These are phyloP conservation scores for Drosophila meridiana DNA, from an alignment of 2,888 invertebrate species.

Conservation along the genomic window DNA sequence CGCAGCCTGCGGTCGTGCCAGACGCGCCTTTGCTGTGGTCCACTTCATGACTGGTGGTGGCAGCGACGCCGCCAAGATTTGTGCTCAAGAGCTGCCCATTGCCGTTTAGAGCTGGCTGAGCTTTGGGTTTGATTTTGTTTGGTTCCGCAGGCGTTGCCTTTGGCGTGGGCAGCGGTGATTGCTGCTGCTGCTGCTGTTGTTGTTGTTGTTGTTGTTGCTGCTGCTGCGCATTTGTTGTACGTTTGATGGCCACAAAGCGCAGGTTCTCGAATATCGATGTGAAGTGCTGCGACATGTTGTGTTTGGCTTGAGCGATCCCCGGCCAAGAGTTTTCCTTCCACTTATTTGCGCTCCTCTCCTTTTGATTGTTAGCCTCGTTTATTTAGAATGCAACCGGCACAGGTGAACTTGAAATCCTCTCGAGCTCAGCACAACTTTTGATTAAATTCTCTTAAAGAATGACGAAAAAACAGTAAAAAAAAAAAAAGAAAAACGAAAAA, in stretches of 20 bases:
- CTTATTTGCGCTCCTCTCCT: conserved; percentile 8
- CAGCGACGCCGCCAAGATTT: conserved; percentile 51
- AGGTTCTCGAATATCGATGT: conserved; percentile 84
- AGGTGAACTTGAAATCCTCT: conserved; percentile 63
- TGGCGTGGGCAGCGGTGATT: conserved; percentile 48
- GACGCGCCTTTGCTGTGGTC: conserved; percentile 49
- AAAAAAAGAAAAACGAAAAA: conserved; percentile 20
- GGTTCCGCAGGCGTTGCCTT: conserved; percentile 50
- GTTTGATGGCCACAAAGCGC: conserved; percentile 82
- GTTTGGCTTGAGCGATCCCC: conserved; percentile 33
- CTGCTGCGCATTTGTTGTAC: conserved; percentile 67
- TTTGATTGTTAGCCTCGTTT: conserved; percentile 54
- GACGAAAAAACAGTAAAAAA: neutral
- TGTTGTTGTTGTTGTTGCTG: conserved; percentile 57
- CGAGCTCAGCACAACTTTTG: conserved; percentile 57
- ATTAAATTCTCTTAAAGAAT: conserved; percentile 66
- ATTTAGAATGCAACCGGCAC: conserved; percentile 68
- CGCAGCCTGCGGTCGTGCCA: conserved; percentile 16
- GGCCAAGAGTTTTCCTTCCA: conserved; percentile 14
- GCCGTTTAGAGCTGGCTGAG: conserved; percentile 64
- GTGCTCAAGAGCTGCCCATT: conserved; percentile 63
- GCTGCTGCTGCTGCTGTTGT: conserved; percentile 46
- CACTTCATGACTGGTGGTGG: conserved; percentile 54
- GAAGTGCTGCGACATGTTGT: conserved; percentile 85
- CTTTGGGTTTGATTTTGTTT: conserved; percentile 67